phyloP scores from a whole-genome alignment of 2,797 vertebrate species.

The Sebastiscus tertius region DNA sequence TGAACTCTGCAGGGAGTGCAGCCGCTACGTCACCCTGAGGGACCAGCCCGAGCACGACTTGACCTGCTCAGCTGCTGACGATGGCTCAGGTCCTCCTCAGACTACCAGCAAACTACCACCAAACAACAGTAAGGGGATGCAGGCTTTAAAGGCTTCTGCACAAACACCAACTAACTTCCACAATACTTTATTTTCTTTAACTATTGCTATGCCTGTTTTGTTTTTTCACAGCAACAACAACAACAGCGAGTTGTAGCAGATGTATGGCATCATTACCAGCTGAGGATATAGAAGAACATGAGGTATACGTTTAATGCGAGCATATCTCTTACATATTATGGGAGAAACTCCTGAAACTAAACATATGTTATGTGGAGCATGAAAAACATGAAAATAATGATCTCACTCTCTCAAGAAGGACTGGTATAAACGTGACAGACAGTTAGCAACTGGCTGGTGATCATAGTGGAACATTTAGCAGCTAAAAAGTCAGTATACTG shows the following conservation, averaged over 20 bases:
- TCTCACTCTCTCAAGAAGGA: no score
- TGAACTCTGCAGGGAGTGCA: conserved; percentile 77
- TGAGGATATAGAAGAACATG: conserved; percentile 61
- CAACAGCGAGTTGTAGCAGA: conserved; percentile 29
- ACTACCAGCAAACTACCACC: neutral
- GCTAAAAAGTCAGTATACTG: no score
- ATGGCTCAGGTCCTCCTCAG: neutral
- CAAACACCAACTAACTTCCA: neutral
- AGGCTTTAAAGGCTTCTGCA: neutral
- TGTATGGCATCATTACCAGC: conserved; percentile 58
- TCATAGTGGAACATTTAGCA: no score
- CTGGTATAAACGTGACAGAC: neutral
- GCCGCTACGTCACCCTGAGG: conserved; percentile 72
- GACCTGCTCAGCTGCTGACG: conserved; percentile 45
- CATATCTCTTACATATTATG: neutral
- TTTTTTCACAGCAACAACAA: conserved; percentile 10
- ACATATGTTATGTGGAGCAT: neutral
- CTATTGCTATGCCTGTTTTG: neutral
- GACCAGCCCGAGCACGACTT: conserved; percentile 54
- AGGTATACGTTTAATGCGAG: conserved; percentile 57
- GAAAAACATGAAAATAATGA: neutral
- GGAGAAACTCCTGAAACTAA: neutral
- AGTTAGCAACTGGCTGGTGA: neutral
- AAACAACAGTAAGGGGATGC: neutral
- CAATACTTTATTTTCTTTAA: neutral